A percentile compares a stretch with the other conserved stretches of the same genome.
These are phyloP conservation scores for Phoxinus dragarum DNA, from an alignment of 2,797 vertebrate species.

Conservation along the genomic window DNA sequence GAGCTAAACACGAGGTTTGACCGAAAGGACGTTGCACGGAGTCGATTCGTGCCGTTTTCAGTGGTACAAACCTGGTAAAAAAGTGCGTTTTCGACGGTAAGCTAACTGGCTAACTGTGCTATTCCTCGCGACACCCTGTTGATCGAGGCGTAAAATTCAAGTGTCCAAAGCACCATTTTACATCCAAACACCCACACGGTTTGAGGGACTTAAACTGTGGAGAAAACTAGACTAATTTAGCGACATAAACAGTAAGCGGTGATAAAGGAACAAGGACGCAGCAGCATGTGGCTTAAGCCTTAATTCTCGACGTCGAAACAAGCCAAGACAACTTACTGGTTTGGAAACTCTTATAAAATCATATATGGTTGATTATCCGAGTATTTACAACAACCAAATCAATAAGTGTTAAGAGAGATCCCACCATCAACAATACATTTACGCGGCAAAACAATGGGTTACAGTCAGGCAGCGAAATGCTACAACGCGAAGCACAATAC, in stretches of 20 bases:
- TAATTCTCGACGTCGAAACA: constrained; percentile 11
- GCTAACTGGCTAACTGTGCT: constrained; percentile 35
- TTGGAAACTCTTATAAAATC: background rate
- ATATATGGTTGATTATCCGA: background rate
- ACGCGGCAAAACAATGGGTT: constrained; percentile 41
- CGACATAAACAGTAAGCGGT: background rate
- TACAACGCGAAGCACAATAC: background rate
- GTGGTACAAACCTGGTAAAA: background rate
- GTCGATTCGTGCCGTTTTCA: background rate
- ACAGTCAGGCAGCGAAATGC: constrained; percentile 20
- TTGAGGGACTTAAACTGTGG: background rate
- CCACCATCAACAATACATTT: background rate
- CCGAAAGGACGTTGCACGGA: background rate
- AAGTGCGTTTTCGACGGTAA: background rate
- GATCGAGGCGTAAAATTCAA: constrained; percentile 26
- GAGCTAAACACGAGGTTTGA: background rate
- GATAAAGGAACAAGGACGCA: background rate
- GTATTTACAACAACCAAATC: background rate
- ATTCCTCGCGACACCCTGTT: background rate
- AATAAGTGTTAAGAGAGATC: background rate
- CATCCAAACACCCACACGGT: background rate
- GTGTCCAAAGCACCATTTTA: constrained; percentile 10
- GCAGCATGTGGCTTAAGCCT: constrained; percentile 14
- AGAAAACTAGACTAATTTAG: background rate
- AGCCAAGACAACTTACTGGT: background rate